phyloP scores from a whole-genome alignment of 2,888 invertebrate genomes.

The Cryptosula pallasiana region DNA sequence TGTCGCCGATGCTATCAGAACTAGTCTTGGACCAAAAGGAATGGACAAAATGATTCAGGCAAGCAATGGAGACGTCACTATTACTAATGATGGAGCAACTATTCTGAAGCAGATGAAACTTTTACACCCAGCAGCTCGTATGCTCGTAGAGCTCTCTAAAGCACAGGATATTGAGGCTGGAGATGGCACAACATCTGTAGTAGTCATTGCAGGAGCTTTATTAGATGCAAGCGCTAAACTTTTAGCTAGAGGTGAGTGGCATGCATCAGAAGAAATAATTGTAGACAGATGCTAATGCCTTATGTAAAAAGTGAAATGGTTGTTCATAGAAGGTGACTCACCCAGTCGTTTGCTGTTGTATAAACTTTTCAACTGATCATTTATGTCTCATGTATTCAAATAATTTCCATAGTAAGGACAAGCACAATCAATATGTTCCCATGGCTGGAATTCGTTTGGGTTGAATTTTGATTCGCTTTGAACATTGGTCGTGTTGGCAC shows the following conservation, averaged over 20 bases:
- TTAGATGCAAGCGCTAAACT: constrained; percentile 90
- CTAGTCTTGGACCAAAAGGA: constrained; percentile 94
- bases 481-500: too few species aligned
- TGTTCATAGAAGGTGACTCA: too few species aligned
- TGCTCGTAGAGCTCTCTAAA: constrained; percentile 96
- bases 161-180: constrained; percentile 99
- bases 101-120: constrained; percentile 99
- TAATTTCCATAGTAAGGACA: too few species aligned
- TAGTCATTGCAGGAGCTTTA: constrained; percentile 91
- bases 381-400: too few species aligned
- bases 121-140: constrained; percentile 96
- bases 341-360: too few species aligned
- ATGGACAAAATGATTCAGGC: constrained; percentile 99
- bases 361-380: too few species aligned
- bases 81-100: constrained; percentile 99
- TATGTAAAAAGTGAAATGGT: too few species aligned
- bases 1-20: constrained; percentile 96
- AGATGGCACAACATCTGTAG: constrained; percentile 98
- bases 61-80: constrained; percentile 94
- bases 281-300: too few species aligned
- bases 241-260: constrained; percentile 71
- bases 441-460: too few species aligned
- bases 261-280: too few species aligned
- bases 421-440: too few species aligned
- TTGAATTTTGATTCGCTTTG: too few species aligned